Evolutionary conservation across 1,140 invertebrate species (phyloP).

Genomic region (Meloidogyne exigua): DNA sequence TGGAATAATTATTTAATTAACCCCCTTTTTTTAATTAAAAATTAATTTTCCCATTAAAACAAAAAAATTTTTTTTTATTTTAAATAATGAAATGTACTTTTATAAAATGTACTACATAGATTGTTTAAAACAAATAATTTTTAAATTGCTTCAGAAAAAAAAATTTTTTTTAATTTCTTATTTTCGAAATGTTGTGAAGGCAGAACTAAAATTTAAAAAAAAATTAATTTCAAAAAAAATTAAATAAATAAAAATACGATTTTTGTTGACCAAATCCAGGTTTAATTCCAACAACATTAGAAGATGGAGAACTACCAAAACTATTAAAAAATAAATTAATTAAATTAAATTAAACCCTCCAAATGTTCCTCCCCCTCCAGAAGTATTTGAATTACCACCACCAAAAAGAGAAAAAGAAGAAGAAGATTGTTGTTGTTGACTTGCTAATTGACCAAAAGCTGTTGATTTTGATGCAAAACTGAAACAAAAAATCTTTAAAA

Average conservation of each 20-base stretch:
- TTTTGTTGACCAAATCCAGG: slow-evolving; percentile 14
- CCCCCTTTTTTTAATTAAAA: too few relatives aligned
- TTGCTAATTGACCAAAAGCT: slow-evolving; percentile 22
- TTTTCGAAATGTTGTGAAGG: slow-evolving; percentile 29
- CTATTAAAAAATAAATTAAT: too few relatives aligned
- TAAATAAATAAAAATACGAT: neutral
- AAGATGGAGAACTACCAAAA: neutral
- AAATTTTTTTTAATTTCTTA: too few relatives aligned
- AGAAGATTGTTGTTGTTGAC: slow-evolving; percentile 15
- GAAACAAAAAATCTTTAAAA: neutral
- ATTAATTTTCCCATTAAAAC: too few relatives aligned
- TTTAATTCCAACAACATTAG: neutral
- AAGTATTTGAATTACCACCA: neutral
- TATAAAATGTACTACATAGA: too few relatives aligned
- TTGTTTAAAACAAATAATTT: too few relatives aligned
- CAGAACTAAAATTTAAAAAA: slow-evolving; percentile 18
- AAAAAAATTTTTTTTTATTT: too few relatives aligned
- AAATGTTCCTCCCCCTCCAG: neutral
- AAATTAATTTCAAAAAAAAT: too few relatives aligned
- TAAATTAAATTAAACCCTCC: neutral
- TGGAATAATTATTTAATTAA: too few relatives aligned
- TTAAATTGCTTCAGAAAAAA: too few relatives aligned
- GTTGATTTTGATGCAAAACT: slow-evolving; percentile 19
- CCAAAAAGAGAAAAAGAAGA: neutral
- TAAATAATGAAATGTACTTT: too few relatives aligned